These are phyloP conservation scores for Muntiacus muntjak DNA, from an alignment of 2,113 vertebrate genomes.

Conservation along the genomic window DNA sequence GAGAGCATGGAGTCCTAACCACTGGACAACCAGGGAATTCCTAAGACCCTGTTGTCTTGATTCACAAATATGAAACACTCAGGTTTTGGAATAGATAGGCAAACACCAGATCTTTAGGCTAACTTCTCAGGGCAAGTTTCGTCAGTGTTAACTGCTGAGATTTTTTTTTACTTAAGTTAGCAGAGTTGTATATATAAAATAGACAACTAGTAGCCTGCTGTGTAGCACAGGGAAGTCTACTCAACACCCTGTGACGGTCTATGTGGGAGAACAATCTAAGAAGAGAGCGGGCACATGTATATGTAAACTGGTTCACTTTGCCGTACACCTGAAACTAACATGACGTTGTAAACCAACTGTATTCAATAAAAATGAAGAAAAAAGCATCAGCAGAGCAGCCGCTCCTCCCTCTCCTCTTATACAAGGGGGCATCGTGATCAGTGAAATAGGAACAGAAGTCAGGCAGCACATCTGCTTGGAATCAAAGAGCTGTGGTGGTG, in stretches of 20 bases:
- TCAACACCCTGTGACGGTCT: accelerated
- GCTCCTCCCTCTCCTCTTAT: neutral
- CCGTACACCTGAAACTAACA: neutral
- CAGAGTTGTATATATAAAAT: neutral
- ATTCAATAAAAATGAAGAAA: accelerated
- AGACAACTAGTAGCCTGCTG: neutral
- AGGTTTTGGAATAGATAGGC: neutral
- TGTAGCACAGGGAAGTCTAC: neutral
- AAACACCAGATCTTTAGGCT: neutral
- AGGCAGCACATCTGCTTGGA: neutral
- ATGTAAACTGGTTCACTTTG: neutral
- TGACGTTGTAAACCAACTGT: neutral
- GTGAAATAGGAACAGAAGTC: accelerated
- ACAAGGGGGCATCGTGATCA: neutral
- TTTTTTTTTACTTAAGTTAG: neutral
- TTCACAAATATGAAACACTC: neutral
- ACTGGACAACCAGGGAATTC: neutral
- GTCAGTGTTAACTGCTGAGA: neutral
- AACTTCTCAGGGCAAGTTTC: neutral
- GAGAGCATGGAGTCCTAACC: neutral
- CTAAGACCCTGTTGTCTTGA: neutral
- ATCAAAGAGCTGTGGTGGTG: neutral
- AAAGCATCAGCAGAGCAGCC: neutral
- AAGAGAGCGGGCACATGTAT: neutral
- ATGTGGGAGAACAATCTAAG: accelerated